Percentiles rank a stretch among this genome's conserved stretches.
These are phyloP conservation scores for Propithecus deckenii DNA, from an alignment of 2,797 vertebrate species.

Conservation along the genomic window DNA sequence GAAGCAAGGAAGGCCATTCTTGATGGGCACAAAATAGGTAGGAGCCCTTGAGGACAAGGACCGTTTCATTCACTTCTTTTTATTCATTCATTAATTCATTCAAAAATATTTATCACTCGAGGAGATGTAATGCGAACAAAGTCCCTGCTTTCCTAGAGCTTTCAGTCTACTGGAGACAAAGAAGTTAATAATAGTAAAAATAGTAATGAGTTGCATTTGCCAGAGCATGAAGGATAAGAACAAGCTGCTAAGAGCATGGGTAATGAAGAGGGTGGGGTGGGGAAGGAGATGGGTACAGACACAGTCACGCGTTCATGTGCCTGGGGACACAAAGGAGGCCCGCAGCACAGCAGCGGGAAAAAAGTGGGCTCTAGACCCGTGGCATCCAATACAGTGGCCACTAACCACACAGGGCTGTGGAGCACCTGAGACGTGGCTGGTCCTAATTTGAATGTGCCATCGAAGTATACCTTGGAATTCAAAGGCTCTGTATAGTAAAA, in stretches of 20 bases:
- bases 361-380: no score
- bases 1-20: background rate
- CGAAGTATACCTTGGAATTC: background rate
- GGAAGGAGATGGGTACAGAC: no score
- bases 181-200: background rate
- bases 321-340: background rate
- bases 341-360: background rate
- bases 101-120: background rate
- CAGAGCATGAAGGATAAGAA: background rate
- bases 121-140: background rate
- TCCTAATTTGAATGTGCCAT: background rate
- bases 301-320: accelerated
- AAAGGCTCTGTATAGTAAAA: background rate
- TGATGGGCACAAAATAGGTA: background rate
- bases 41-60: background rate
- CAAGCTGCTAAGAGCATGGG: background rate
- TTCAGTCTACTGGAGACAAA: background rate
- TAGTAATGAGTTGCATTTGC: background rate
- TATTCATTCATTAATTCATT: background rate
- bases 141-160: background rate
- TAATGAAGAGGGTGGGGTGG: background rate
- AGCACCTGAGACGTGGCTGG: background rate
- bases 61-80: background rate
- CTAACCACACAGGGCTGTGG: background rate
- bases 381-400: background rate